Base-by-base conservation (phyloP, 2,797 vertebrate genomes). In the Psittacula derbiana region DNA sequence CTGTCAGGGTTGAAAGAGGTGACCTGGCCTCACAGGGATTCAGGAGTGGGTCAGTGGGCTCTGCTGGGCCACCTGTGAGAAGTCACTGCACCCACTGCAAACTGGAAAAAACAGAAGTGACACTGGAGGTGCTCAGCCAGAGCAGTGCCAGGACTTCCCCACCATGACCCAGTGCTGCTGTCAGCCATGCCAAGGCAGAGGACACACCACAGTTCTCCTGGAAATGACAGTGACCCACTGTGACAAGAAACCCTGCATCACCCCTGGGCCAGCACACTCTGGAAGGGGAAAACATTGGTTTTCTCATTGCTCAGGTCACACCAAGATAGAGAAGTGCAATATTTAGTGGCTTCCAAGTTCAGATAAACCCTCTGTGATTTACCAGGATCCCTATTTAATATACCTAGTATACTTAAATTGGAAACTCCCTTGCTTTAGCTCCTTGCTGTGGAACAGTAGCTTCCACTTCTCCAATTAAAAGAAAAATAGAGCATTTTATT, bases 381-480 rank as follows among this genome's bases (percentile, higher is more conserved):
- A 90, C 33, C 33, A 46, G 60, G 55, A 43, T 74, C 46, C 18
- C 36, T 31, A 8, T 50, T 88, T 85, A 57, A 62, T 82, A 55
- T 27, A 81, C 20, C 25, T 24, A 36, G 28, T 25, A 50, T 21
- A 72, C 30, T 5, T 58, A 44, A 86, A 82, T 28, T 74, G 74
- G 73, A 93, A 95, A 80, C 65, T 71, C 57, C 47, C 71, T 78
- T 61, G 38, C 52, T 86, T 58, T 43, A 84, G 47, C 74, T 82
- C 55, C 58, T 83, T 72, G 57, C 47, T 86, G 80, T 64, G 70
- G 47, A 93, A 71, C 36, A 40, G n/a, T 44, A 80, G 60, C 49
- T 95, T 69, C 57, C 78, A 85, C 89, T 97, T 94, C 78, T 95
- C 71, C 74, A 95, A 89, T 91, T 93, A 85, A 96, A 61, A 94